These are phyloP conservation scores for Desoria tigrina DNA, from an alignment of 2,888 invertebrate species.

Conservation along the genomic window DNA sequence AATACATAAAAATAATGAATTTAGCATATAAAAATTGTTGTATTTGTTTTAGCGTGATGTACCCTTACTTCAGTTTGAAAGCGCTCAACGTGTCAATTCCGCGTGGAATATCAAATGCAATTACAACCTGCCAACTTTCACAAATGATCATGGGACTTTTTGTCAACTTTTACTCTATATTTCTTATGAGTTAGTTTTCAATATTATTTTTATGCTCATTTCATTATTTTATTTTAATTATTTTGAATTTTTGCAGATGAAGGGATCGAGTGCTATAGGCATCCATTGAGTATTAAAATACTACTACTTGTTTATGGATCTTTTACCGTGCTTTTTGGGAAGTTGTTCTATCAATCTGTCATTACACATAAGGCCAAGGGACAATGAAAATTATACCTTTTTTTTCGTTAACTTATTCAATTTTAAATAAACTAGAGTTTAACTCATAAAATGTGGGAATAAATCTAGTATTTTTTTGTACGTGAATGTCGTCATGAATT, in stretches of 20 bases:
- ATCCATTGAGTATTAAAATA: conserved; percentile 41
- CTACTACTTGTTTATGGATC: conserved; percentile 41
- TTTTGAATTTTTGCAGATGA: conserved; percentile 18
- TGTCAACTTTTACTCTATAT: conserved; percentile 78
- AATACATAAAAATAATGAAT: no score
- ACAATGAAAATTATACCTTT: no score
- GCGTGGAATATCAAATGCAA: conserved; percentile 68
- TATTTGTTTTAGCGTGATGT: conserved; percentile 39
- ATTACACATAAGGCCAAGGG: no score
- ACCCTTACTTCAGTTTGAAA: conserved; percentile 42
- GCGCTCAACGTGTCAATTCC: conserved; percentile 39
- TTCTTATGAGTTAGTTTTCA: conserved; percentile 22
- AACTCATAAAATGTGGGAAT: no score
- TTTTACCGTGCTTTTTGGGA: conserved; percentile 45
- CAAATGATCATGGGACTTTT: conserved; percentile 93
- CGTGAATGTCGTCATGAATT: no score
- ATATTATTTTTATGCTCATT: no score
- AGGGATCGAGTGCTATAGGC: conserved; percentile 35
- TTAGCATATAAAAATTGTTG: no score
- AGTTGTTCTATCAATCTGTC: conserved; percentile 24
- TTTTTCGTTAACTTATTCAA: no score
- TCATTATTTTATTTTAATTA: not conserved
- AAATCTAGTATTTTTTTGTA: no score
- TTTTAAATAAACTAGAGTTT: no score
- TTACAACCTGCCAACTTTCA: conserved; percentile 83